Conservation (phyloP, 1,140 invertebrate species). For the Pseudoatta argentina region DNA sequence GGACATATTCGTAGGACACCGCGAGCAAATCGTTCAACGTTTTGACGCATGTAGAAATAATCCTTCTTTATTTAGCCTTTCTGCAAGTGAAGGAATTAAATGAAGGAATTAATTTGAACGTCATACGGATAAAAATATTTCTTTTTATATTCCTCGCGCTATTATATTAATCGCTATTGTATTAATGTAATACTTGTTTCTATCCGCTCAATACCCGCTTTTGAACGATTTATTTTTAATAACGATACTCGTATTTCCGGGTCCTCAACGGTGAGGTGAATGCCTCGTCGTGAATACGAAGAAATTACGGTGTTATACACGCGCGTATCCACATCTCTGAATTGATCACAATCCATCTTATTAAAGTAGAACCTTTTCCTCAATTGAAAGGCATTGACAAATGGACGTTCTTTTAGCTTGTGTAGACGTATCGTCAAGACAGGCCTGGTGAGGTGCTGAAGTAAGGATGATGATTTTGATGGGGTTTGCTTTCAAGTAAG, state of each 20-base stretch:
- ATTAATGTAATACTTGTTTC: background rate
- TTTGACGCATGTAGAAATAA: background rate
- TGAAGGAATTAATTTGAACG: background rate
- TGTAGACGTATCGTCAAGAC: constrained; percentile 82
- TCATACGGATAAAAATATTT: background rate
- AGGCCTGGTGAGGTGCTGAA: constrained; percentile 81
- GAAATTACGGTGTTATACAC: constrained; percentile 35
- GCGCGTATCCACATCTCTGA: constrained; percentile 27
- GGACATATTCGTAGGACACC: background rate
- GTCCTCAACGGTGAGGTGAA: background rate
- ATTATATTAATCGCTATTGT: no score
- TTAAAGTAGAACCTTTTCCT: constrained; percentile 44
- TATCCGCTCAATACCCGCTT: constrained; percentile 28
- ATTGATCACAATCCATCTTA: constrained; percentile 30
- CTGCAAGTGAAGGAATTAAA: background rate
- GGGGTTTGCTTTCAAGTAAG: constrained; percentile 72
- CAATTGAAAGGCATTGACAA: constrained; percentile 73
- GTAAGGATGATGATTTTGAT: constrained; percentile 74
- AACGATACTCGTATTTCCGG: constrained; percentile 11
- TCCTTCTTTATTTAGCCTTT: background rate
- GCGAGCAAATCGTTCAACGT: constrained; percentile 16
- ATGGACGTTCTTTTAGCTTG: constrained; percentile 83
- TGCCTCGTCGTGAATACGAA: background rate
- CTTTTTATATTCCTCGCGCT: background rate
- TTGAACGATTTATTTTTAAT: constrained; percentile 11